A percentile compares a stretch with the other conserved stretches of the same genome.
Conservation (phyloP, 1,140 invertebrate species). For the Protaetia brevitarsis region DNA sequence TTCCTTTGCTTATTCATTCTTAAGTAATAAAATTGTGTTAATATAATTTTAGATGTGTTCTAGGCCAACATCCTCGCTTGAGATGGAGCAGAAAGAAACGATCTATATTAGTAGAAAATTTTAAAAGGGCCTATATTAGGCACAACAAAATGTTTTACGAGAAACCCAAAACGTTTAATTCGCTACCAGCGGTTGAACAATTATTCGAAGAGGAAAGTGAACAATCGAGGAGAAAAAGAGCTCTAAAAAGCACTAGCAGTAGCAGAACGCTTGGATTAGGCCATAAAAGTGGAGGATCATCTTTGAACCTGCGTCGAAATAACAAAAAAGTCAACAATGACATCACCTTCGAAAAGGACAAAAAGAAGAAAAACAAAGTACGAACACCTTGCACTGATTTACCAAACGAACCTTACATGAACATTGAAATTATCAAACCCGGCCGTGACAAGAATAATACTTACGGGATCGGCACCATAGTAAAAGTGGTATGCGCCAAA, state of each 20-base stretch:
- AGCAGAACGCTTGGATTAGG: conserved; percentile 29
- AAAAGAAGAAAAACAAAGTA: conserved; percentile 43
- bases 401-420: conserved; percentile 61
- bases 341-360: conserved; percentile 30
- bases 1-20: background rate
- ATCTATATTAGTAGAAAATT: conserved; percentile 53
- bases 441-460: conserved; percentile 59
- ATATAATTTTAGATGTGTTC: conserved; percentile 58
- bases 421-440: conserved; percentile 63
- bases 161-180: conserved; percentile 21
- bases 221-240: conserved; percentile 35
- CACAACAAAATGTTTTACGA: conserved; percentile 33
- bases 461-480: conserved; percentile 64
- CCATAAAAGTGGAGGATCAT: conserved; percentile 35
- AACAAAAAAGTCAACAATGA: conserved; percentile 39
- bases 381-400: conserved; percentile 55
- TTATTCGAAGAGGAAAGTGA: conserved; percentile 9
- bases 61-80: conserved; percentile 79
- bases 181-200: background rate
- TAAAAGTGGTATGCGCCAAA: conserved; percentile 68
- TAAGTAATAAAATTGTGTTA: background rate
- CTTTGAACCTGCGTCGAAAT: conserved; percentile 32
- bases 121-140: conserved; percentile 38
- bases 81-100: conserved; percentile 70
- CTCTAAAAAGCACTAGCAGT: conserved; percentile 36